Conservation (phyloP, 2,113 vertebrate species). For the Hemiprocne comata region DNA sequence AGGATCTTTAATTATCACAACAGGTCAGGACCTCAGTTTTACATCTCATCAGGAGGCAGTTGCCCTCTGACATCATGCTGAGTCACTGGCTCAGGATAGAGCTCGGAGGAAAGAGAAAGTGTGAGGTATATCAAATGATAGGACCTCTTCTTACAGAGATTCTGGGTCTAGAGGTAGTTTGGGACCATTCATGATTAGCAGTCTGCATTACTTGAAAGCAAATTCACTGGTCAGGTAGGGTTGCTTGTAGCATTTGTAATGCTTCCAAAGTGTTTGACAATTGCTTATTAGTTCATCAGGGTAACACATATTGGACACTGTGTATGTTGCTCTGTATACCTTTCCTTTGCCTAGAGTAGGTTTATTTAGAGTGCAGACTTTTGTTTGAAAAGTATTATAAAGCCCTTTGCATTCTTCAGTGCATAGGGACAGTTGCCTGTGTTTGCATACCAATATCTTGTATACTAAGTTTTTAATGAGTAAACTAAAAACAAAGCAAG, state of each 20-base stretch:
- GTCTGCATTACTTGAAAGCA: background rate
- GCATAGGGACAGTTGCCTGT: background rate
- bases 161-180: fast-evolving
- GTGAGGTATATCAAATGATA: background rate
- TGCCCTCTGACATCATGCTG: background rate
- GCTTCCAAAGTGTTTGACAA: background rate
- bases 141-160: background rate
- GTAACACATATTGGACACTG: background rate
- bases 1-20: conserved; percentile 48
- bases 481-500: background rate
- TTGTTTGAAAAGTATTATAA: background rate
- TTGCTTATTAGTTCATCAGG: background rate
- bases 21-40: background rate
- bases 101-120: background rate
- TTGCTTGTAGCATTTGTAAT: background rate
- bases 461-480: background rate
- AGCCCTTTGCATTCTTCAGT: background rate
- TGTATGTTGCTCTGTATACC: background rate
- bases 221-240: background rate
- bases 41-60: conserved; percentile 23
- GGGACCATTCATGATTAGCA: background rate
- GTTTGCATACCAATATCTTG: background rate
- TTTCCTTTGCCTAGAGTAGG: background rate
- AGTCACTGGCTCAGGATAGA: background rate
- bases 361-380: background rate